Percentiles rank a stretch among this genome's conserved stretches.
phyloP scores from a whole-genome alignment of 2,113 vertebrate genomes.

The Festucalex cinctus region DNA sequence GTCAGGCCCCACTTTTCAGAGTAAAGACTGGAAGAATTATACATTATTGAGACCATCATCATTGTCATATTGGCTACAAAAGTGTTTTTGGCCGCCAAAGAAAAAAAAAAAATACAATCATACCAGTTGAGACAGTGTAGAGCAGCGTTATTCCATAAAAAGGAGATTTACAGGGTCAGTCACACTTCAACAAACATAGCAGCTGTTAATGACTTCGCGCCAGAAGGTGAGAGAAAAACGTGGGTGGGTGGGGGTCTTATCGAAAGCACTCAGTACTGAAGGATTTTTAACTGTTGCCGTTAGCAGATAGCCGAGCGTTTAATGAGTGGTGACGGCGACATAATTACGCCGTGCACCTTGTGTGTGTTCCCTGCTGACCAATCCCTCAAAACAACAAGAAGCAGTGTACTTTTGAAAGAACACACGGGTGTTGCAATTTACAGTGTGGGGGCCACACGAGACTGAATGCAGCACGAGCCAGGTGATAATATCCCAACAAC shows the following conservation, averaged over 20 bases:
- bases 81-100: not conserved
- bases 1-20: too few relatives aligned
- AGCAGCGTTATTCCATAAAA: not conserved
- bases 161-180: conserved; percentile 9
- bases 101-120: too few relatives aligned
- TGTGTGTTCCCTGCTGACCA: conserved; percentile 22
- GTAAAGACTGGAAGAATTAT: too few relatives aligned
- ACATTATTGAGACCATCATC: too few relatives aligned
- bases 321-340: not conserved
- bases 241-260: not conserved
- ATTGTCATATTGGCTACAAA: not conserved
- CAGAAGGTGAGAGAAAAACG: not conserved
- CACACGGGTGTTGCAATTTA: conserved; percentile 18
- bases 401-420: conserved; percentile 39
- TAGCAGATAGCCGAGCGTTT: not conserved
- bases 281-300: not conserved
- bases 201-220: conserved; percentile 11
- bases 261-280: not conserved
- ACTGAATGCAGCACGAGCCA: not conserved
- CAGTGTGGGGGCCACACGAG: conserved; percentile 11
- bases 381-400: conserved; percentile 1
- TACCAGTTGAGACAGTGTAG: too few relatives aligned
- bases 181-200: conserved; percentile 6
- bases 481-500: too few relatives aligned
- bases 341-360: not conserved